Conservation (phyloP, 2,113 vertebrate genomes). For the Lophius piscatorius region DNA sequence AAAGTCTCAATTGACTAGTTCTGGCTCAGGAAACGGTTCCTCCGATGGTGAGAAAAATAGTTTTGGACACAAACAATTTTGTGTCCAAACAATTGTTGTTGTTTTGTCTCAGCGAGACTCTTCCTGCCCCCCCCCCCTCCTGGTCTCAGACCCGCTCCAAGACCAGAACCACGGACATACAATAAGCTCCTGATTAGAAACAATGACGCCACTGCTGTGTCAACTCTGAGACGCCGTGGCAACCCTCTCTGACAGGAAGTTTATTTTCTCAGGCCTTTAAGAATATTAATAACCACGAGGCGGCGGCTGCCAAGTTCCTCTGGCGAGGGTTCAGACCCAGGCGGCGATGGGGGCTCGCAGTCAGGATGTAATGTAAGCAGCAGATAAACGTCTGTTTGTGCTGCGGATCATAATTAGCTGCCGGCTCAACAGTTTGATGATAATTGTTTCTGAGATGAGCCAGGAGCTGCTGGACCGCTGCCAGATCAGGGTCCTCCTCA, state of each 20-base stretch:
- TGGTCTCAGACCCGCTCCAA: too few species aligned
- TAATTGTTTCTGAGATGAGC: too few species aligned
- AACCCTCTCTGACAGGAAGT: constrained; percentile 73
- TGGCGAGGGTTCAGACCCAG: constrained; percentile 59
- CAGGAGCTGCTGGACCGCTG: too few species aligned
- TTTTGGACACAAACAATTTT: too few species aligned
- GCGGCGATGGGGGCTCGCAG: background rate
- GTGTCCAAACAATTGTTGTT: too few species aligned
- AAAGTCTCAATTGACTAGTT: too few species aligned
- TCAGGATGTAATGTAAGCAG: background rate
- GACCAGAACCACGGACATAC: background rate
- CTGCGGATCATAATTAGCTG: background rate
- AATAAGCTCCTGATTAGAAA: constrained; percentile 54
- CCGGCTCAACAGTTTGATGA: background rate
- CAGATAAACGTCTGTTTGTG: too few species aligned
- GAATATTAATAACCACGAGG: constrained; percentile 72
- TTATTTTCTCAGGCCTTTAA: constrained; percentile 67
- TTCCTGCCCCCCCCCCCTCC: too few species aligned
- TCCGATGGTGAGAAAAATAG: too few species aligned
- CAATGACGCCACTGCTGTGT: constrained; percentile 63
- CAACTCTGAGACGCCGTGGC: constrained; percentile 64
- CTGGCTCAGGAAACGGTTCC: too few species aligned
- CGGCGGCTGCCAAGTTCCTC: constrained; percentile 65
- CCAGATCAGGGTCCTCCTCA: too few species aligned
- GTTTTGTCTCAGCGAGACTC: too few species aligned